Base-by-base conservation (phyloP, 2,113 vertebrate genomes). In the Phylloscopus trochilus region DNA sequence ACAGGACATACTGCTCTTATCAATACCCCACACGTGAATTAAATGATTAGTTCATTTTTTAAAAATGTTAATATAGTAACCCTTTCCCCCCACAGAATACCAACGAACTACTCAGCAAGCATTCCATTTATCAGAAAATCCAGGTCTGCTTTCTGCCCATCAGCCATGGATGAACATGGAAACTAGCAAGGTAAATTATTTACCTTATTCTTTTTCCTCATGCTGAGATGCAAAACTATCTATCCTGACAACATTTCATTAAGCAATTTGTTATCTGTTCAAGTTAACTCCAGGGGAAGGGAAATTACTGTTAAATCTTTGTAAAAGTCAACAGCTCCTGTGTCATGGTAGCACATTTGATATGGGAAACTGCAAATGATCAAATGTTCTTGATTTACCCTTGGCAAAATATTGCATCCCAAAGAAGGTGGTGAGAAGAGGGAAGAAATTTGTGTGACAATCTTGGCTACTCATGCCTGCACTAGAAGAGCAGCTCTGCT, bases 61-160 rank as follows among this genome's bases (percentile, higher is more conserved):
- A 2, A 1, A 7, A 22, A 55, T 88, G 92, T 96, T 90, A 94
- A 72, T 56, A 51, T 23, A 39, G 53, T 21, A 81, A 16, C 18
- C 3, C 11, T 52, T 49, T 26, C 13, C 7, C 37, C 15, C 43
- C 1, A 10, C 5, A n/a, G 24, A 18, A 37, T 31, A 13, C 4
- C 28, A 63, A 46, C 11, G 85, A 56, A 55, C 2, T n/a, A 31
- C 64, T 43, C 23, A 66, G 24, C 10, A 72, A 30, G 93, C 43
- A 93, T 28, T 56, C 44, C 10, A 28, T 85, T 60, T 55, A 89
- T 91, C 64, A 95, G 62, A 93, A 89, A 51, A 79, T 60, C 53
- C 63, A 87, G 39, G 53, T 86, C 92, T 93, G 62, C 41, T 94
- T 83, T 94, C 81, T 89, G 86, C 59, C 67, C 43, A 56, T 94